A percentile compares a stretch with the other conserved stretches of the same genome.
These are phyloP conservation scores for Xanthia togata DNA, from an alignment of 2,888 invertebrate species.

Conservation along the genomic window DNA sequence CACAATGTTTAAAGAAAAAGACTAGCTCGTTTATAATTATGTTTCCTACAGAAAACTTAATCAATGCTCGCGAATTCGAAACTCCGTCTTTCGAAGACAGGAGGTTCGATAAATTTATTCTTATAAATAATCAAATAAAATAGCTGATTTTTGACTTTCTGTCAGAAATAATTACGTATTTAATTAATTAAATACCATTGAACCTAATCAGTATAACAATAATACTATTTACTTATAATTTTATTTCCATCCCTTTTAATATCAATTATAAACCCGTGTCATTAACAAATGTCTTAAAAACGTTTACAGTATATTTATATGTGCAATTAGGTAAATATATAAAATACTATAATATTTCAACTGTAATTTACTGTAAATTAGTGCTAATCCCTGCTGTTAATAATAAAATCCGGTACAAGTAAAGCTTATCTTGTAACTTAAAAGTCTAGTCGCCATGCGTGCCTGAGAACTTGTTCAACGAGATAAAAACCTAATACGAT, in stretches of 20 bases:
- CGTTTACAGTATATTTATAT: background rate
- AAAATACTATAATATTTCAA: constrained; percentile 11
- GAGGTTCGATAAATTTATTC: background rate
- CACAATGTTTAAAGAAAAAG: background rate
- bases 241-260: background rate
- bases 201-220: background rate
- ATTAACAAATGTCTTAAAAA: background rate
- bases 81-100: background rate
- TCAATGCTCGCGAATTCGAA: background rate
- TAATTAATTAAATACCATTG: background rate
- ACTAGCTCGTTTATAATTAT: background rate
- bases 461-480: constrained; percentile 34
- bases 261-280: background rate
- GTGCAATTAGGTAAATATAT: background rate
- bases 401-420: constrained; percentile 15
- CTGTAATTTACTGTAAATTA: too few relatives aligned
- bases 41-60: background rate
- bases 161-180: background rate
- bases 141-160: background rate
- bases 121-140: background rate
- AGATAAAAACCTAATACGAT: constrained; percentile 35
- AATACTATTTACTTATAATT: background rate
- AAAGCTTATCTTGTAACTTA: background rate
- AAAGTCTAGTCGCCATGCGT: background rate
- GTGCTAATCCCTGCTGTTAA: background rate